A percentile compares a stretch with the other conserved stretches of the same genome.
Conservation (phyloP, 2,113 vertebrate genomes). For the Diphyllodes magnificus region DNA sequence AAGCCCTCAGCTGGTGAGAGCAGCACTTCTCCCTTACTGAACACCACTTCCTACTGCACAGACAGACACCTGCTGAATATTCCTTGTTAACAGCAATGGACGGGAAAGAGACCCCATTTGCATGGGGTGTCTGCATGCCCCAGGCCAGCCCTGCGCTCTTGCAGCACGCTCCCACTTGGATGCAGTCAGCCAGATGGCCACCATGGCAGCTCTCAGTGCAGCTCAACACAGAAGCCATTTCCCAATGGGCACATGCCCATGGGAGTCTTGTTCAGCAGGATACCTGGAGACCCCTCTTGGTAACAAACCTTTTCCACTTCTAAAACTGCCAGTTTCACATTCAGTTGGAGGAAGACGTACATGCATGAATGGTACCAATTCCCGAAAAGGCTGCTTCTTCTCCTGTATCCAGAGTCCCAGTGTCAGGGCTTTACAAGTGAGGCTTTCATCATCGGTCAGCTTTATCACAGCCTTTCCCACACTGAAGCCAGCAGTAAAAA, state of each 20-base stretch:
- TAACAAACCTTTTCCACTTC: not conserved
- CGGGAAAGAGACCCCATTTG: not conserved
- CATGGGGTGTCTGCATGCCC: rapidly evolving
- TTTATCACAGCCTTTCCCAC: not conserved
- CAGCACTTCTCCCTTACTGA: not conserved
- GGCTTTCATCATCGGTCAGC: not conserved
- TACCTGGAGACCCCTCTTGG: not conserved
- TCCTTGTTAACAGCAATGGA: not conserved
- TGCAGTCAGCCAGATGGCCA: not conserved
- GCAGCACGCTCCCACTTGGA: rapidly evolving
- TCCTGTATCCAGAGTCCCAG: rapidly evolving
- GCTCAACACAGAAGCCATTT: not conserved
- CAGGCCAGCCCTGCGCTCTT: not conserved
- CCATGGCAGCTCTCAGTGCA: not conserved
- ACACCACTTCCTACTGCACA: not conserved
- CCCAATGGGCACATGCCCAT: not conserved
- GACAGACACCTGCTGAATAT: not conserved
- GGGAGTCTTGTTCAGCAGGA: not conserved
- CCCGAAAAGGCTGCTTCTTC: not conserved
- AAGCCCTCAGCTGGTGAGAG: not conserved
- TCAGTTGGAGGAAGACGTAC: not conserved
- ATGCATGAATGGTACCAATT: not conserved
- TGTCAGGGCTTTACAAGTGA: not conserved
- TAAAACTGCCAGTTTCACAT: not conserved
- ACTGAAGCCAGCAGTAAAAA: not conserved